phyloP scores from a whole-genome alignment of 2,797 vertebrate species.

The Sebastiscus albofasciatus region DNA sequence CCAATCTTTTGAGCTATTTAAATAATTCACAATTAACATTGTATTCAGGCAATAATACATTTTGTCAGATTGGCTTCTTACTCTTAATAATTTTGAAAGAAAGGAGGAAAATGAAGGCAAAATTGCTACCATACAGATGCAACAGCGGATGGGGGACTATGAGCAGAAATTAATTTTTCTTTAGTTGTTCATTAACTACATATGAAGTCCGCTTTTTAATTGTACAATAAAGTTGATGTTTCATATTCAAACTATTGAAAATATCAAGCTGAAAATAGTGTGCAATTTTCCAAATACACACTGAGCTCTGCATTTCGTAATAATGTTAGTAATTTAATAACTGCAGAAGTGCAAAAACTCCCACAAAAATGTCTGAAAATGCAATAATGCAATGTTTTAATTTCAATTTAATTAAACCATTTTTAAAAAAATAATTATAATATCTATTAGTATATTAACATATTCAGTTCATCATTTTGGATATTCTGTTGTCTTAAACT shows the following conservation, averaged over 20 bases:
- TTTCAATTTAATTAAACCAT: neutral
- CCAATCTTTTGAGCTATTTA: neutral
- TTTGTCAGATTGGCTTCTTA: neutral
- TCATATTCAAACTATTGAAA: slow-evolving; percentile 8
- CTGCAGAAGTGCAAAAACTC: slow-evolving; percentile 9
- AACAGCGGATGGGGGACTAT: neutral
- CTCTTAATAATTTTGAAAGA: neutral
- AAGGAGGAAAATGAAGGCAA: neutral
- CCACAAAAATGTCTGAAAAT: slow-evolving; percentile 31
- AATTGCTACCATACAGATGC: neutral
- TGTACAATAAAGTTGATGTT: neutral
- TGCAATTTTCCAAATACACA: neutral
- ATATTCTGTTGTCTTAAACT: neutral
- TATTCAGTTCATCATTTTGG: neutral
- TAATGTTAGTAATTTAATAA: slow-evolving; percentile 17
- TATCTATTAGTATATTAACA: neutral
- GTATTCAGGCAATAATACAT: neutral
- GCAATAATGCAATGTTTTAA: neutral
- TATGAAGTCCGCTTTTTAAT: neutral
- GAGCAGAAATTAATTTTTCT: neutral
- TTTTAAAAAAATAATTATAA: neutral
- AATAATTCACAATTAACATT: neutral
- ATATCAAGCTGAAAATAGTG: slow-evolving; percentile 1
- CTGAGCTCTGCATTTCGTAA: neutral
- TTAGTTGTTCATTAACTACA: neutral